These are phyloP conservation scores for Aldabrachelys gigantea DNA, from an alignment of 2,113 vertebrate genomes.

Conservation along the genomic window DNA sequence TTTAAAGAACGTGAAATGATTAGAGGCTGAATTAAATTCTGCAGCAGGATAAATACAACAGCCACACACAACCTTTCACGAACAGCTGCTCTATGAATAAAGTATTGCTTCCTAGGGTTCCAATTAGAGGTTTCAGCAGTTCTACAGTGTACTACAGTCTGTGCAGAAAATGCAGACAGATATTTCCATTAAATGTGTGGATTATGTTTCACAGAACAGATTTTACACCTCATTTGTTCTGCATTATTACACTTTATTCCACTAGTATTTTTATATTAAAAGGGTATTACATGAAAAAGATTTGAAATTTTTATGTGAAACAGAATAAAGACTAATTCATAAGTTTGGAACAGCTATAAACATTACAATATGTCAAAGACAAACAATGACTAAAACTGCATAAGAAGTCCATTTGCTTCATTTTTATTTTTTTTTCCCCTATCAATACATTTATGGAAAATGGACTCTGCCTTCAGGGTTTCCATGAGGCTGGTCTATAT, in stretches of 20 bases:
- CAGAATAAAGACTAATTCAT: not conserved
- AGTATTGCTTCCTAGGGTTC: not conserved
- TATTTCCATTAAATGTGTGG: not conserved
- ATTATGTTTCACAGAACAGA: not conserved
- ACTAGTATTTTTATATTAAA: not conserved
- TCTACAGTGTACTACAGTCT: not conserved
- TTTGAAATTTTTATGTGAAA: not conserved
- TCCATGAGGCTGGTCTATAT: not conserved
- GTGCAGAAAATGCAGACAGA: not conserved
- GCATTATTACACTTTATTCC: not conserved
- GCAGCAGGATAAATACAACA: not conserved
- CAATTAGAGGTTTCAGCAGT: not conserved
- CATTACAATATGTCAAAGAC: not conserved
- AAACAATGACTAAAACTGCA: not conserved
- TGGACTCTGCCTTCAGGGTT: rapidly evolving
- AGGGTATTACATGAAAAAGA: not conserved
- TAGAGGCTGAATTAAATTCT: not conserved
- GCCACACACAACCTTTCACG: not conserved
- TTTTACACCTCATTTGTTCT: not conserved
- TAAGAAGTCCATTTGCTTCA: not conserved
- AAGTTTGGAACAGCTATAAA: not conserved
- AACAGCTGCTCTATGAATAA: not conserved
- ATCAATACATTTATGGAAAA: not conserved
- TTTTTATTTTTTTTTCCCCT: not conserved
- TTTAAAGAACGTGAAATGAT: not conserved